phyloP scores from a whole-genome alignment of 2,797 vertebrate species.

The Lacerta agilis region DNA sequence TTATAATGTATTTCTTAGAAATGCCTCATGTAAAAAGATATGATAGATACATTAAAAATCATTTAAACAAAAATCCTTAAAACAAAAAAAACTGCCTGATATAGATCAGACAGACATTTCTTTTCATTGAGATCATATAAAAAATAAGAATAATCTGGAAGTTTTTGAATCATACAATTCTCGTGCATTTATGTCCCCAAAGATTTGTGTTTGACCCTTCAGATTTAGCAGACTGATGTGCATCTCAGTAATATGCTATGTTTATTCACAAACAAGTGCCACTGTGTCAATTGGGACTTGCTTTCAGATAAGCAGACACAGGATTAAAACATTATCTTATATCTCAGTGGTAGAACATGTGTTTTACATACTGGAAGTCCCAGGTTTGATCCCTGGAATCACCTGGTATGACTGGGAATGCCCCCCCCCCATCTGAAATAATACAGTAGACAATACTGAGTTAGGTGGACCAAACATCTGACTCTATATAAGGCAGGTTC shows the following conservation, averaged over 20 bases:
- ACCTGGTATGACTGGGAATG: too few relatives aligned
- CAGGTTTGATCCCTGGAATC: too few relatives aligned
- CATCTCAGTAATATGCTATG: background rate
- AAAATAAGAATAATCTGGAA: background rate
- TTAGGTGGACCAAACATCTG: too few relatives aligned
- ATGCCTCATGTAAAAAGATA: background rate
- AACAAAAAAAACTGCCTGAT: background rate
- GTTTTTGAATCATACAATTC: background rate
- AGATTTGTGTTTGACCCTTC: background rate
- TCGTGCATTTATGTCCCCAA: background rate
- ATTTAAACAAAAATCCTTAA: background rate
- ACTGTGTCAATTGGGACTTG: background rate
- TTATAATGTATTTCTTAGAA: slow-evolving; percentile 4
- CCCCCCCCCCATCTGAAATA: too few relatives aligned
- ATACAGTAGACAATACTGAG: too few relatives aligned
- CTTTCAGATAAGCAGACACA: background rate
- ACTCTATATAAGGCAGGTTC: too few relatives aligned
- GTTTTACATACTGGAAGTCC: too few relatives aligned
- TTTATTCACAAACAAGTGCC: background rate
- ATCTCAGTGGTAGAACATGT: too few relatives aligned
- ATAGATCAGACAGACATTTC: background rate
- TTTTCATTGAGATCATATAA: background rate
- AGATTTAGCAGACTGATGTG: background rate
- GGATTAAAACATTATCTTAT: background rate
- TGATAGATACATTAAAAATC: background rate